A percentile compares a stretch with the other conserved stretches of the same genome.
These are phyloP conservation scores for Gymnocephalus cernua DNA, from an alignment of 2,113 vertebrate species.

Conservation along the genomic window DNA sequence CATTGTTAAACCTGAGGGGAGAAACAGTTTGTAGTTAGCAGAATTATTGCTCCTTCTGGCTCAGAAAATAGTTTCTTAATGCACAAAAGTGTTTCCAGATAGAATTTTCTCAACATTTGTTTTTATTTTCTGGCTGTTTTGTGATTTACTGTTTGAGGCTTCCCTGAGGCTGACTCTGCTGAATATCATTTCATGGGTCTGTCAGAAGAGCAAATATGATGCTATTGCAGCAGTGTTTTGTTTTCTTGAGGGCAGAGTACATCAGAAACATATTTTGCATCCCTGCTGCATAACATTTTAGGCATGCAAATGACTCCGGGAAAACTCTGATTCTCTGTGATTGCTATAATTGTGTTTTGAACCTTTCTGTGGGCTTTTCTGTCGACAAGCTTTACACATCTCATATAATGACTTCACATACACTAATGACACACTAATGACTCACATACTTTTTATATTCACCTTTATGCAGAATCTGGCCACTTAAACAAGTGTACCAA, in stretches of 20 bases:
- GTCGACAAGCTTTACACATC: conserved; percentile 22
- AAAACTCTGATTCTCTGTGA: conserved; percentile 22
- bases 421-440: no score
- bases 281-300: conserved; percentile 50
- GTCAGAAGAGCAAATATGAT: conserved; percentile 46
- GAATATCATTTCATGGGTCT: conserved; percentile 32
- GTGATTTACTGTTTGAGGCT: conserved; percentile 40
- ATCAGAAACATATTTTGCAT: conserved; percentile 51
- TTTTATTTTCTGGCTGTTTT: conserved; percentile 48
- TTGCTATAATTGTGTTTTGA: conserved; percentile 55
- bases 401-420: conserved; percentile 18
- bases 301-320: conserved; percentile 41
- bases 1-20: background rate
- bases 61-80: conserved; percentile 12
- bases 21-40: background rate
- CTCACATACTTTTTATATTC: background rate
- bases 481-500: conserved; percentile 21
- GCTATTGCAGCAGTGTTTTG: conserved; percentile 46
- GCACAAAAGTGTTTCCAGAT: conserved; percentile 9
- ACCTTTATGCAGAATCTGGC: background rate
- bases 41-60: background rate
- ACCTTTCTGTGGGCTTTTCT: conserved; percentile 31
- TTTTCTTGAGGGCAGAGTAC: conserved; percentile 47
- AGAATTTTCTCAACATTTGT: conserved; percentile 31
- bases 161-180: background rate